Evolutionary conservation across 1,140 invertebrate species (phyloP).

Genomic region (Aphidius ervi): DNA sequence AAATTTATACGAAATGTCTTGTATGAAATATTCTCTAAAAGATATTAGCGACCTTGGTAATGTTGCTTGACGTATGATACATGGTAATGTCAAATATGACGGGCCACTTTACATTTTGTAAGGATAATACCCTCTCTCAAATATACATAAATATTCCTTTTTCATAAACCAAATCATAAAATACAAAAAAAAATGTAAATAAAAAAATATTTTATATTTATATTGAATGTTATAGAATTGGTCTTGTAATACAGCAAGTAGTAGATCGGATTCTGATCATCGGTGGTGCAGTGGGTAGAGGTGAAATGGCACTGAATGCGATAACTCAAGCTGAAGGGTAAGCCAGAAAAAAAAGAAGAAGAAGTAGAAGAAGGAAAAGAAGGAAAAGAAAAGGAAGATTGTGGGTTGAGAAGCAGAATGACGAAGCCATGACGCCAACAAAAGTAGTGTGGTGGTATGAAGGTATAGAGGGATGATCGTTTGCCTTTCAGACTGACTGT

Average conservation of each 20-base stretch:
- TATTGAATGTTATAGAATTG: no score
- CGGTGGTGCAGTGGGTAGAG: constrained; percentile 4
- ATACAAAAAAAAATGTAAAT: no score
- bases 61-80: constrained; percentile 47
- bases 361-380: constrained; percentile 20
- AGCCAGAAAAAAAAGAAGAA: constrained; percentile 18
- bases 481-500: constrained; percentile 35
- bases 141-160: no score
- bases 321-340: constrained; percentile 36
- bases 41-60: constrained; percentile 41
- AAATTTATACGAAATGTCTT: neutral
- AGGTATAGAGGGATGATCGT: constrained; percentile 23
- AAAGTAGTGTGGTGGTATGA: constrained; percentile 25
- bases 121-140: neutral
- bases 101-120: constrained; percentile 13
- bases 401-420: constrained; percentile 8
- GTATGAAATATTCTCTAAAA: constrained; percentile 24
- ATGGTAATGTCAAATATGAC: constrained; percentile 41
- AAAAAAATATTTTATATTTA: no score
- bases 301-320: constrained; percentile 42
- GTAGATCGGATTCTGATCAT: constrained; percentile 42
- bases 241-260: no score
- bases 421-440: constrained; percentile 19
- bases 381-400: constrained; percentile 18
- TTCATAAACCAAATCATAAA: no score